phyloP scores from a whole-genome alignment of 2,113 vertebrate species.

The Perccottus glenii region DNA sequence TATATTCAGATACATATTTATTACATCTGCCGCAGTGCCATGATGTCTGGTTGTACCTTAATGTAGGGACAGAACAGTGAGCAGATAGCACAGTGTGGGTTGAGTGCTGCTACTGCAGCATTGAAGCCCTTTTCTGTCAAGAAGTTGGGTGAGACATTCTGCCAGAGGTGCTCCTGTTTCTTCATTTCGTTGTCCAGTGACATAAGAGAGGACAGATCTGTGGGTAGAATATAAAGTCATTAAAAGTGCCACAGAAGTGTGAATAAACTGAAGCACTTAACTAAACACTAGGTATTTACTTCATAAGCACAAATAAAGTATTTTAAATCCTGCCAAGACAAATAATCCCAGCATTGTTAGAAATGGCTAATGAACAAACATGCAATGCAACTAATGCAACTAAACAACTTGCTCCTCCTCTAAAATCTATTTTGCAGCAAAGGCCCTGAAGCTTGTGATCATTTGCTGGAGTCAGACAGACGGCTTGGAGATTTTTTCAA shows the following conservation, averaged over 20 bases:
- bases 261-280: background rate
- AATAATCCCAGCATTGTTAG: conserved; percentile 30
- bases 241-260: background rate
- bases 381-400: conserved; percentile 42
- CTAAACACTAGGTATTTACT: conserved; percentile 5
- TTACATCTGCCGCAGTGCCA: background rate
- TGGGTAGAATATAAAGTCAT: conserved; percentile 1
- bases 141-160: conserved; percentile 85
- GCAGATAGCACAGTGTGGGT: conserved; percentile 93
- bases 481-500: conserved; percentile 28
- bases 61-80: conserved; percentile 89
- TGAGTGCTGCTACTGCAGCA: conserved; percentile 82
- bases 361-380: conserved; percentile 46
- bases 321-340: conserved; percentile 34
- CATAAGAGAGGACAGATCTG: conserved; percentile 81
- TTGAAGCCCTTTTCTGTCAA: conserved; percentile 91
- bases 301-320: conserved; percentile 25
- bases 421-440: conserved; percentile 44
- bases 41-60: conserved; percentile 58
- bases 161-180: conserved; percentile 88
- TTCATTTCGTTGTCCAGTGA: conserved; percentile 83
- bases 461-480: conserved; percentile 41
- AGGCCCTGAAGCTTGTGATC: conserved; percentile 47
- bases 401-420: conserved; percentile 39
- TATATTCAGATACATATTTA: too few species aligned